Base-by-base conservation (phyloP, 1,140 invertebrate species). In the Euglossa dilemma region DNA sequence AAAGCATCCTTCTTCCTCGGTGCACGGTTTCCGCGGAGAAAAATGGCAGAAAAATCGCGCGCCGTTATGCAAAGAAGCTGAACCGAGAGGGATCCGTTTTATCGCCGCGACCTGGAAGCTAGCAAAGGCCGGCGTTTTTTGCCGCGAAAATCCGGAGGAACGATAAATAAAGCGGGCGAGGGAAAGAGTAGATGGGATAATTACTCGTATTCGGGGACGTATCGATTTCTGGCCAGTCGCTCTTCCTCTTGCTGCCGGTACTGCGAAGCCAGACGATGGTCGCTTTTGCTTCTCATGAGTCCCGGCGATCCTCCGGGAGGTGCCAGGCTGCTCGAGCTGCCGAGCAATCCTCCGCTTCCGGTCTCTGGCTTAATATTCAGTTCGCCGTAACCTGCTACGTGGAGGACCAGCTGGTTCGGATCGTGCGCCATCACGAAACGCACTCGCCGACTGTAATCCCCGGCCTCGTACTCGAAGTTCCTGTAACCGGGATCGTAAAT, bases 251-350 rank as follows among this genome's bases (percentile, higher is more conserved):
- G 97, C 90, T 98, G 97, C 47, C 98, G 95, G 93, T 98, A 98
- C 90, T 98, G 98, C 1, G 97, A 96, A 18, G 98, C 98, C 64
- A 99, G 93, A 50, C 98, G 95, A 93, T 99, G 98, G 91, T 99
- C 98, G 92, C 98, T 98, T 93, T 99, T 99, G 81, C 98, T 98
- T 86, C 98, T 95, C 96, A 98, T 98, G 43, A 99, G 93, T 7
- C 97, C 98, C 0, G 96, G 95, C 50, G 95, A 94, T 86, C 96
- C 94, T 54, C 94, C 91, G 18, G 95, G 95, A 18, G 96, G 96
- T 85, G 96, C 96, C 57, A 96, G 91, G 61, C 94, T 93, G 16
- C 94, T 93, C 36, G 95, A 94, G 28, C 95, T 95, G 14, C 94
- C 93, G 67, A 95, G 87, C 74, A 94, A 87, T 59, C 86, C 87